Conservation (phyloP, 2,888 invertebrate genomes). For the Bombylius discolor region DNA sequence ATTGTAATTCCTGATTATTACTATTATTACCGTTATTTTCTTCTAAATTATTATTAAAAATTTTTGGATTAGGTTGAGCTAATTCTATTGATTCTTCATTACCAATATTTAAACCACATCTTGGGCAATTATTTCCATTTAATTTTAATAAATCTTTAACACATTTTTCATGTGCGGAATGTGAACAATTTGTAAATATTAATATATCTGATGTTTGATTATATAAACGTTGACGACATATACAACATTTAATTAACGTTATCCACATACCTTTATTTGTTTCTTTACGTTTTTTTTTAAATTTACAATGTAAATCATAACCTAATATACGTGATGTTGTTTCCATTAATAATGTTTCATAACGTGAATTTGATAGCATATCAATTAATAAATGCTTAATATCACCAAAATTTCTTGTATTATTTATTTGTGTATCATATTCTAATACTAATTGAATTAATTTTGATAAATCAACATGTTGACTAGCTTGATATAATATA, state of each 20-base stretch:
- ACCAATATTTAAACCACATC: slow-evolving; percentile 22
- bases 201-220: slow-evolving; percentile 23
- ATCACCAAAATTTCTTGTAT: slow-evolving; percentile 46
- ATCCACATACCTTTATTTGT: slow-evolving; percentile 32
- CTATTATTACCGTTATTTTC: slow-evolving; percentile 5
- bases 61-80: slow-evolving; percentile 24
- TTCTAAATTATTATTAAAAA: slow-evolving; percentile 6
- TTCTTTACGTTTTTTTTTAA: slow-evolving; percentile 23
- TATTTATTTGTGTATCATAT: slow-evolving; percentile 30
- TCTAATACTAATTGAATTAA: slow-evolving; percentile 46
- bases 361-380: slow-evolving; percentile 62
- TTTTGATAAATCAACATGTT: slow-evolving; percentile 43
- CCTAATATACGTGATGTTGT: slow-evolving; percentile 50
- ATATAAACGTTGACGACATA: slow-evolving; percentile 30
- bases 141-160: slow-evolving; percentile 10
- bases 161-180: slow-evolving; percentile 31
- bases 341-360: slow-evolving; percentile 58
- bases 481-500: slow-evolving; percentile 42
- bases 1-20: slow-evolving; percentile 25
- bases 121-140: slow-evolving; percentile 23
- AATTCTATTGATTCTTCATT: slow-evolving; percentile 20
- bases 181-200: slow-evolving; percentile 30
- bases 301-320: slow-evolving; percentile 49
- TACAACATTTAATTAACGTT: slow-evolving; percentile 29
- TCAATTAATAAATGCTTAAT: slow-evolving; percentile 46